These are phyloP conservation scores for Phenganax marumi DNA, from an alignment of 92 coral and sea anemone species.

Conservation along the genomic window DNA sequence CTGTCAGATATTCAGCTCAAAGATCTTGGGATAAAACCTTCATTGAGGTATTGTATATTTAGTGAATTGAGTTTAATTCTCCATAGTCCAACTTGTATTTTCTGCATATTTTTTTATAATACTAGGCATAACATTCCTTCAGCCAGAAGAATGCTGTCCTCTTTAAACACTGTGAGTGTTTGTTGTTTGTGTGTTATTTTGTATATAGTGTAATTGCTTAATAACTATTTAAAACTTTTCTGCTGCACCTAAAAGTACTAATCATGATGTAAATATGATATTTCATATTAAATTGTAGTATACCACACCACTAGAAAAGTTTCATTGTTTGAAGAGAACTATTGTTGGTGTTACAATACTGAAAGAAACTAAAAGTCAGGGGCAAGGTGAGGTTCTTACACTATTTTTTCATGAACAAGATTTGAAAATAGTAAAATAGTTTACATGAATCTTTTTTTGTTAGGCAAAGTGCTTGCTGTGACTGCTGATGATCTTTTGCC, in stretches of 20 bases:
- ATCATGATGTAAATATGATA: neutral
- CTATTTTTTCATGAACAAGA: neutral
- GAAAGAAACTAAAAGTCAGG: conserved; percentile 60
- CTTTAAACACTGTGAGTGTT: conserved; percentile 70
- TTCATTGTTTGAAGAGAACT: conserved; percentile 82
- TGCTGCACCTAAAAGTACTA: too few relatives aligned
- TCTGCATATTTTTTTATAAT: neutral
- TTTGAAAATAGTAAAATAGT: neutral
- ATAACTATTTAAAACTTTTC: neutral
- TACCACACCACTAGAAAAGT: conserved; percentile 90
- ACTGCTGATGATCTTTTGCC: conserved; percentile 97
- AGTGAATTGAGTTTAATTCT: neutral
- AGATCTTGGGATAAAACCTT: conserved; percentile 82
- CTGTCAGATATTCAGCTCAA: conserved; percentile 88
- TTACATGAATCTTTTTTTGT: neutral
- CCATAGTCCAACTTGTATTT: neutral
- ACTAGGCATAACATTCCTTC: conserved; percentile 81
- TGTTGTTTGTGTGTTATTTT: neutral
- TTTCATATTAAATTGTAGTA: conserved; percentile 52
- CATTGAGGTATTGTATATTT: conserved; percentile 61
- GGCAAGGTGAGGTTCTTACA: conserved; percentile 51
- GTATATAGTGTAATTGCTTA: neutral
- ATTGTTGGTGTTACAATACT: conserved; percentile 80
- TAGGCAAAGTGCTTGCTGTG: conserved; percentile 72
- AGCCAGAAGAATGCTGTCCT: conserved; percentile 74